Conservation (phyloP, 2,113 vertebrate genomes). For the Sphyrna mokarran region DNA sequence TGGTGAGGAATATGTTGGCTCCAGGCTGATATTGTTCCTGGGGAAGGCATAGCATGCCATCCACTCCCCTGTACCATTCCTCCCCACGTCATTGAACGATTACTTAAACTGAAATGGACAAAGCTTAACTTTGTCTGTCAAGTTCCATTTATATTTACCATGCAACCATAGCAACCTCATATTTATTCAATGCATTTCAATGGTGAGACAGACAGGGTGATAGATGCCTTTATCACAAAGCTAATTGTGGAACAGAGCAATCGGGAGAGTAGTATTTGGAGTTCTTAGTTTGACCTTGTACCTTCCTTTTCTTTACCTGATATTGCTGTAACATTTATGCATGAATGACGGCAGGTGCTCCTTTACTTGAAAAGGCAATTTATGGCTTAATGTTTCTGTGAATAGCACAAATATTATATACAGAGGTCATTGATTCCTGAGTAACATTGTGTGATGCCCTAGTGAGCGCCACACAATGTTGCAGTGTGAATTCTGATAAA, state of each 20-base stretch:
- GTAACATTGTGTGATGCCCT: background rate
- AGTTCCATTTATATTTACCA: background rate
- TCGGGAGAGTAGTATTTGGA: background rate
- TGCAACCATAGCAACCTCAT: background rate
- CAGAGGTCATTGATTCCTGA: background rate
- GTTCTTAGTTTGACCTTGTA: background rate
- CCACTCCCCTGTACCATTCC: too few species aligned
- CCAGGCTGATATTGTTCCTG: too few species aligned
- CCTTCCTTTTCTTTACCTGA: background rate
- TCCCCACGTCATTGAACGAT: too few species aligned
- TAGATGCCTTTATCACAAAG: background rate
- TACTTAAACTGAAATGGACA: background rate
- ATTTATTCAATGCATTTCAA: background rate
- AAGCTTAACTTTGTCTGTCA: background rate
- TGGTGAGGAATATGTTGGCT: too few species aligned
- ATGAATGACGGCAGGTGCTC: background rate
- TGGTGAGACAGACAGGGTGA: background rate
- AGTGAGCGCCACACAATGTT: background rate
- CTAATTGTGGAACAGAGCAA: background rate
- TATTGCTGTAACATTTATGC: background rate
- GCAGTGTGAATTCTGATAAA: background rate
- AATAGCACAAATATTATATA: background rate
- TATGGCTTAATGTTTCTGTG: background rate
- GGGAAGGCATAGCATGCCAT: too few species aligned
- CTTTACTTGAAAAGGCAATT: background rate